phyloP scores from a whole-genome alignment of 2,113 vertebrate genomes.

The Galeopterus variegatus region DNA sequence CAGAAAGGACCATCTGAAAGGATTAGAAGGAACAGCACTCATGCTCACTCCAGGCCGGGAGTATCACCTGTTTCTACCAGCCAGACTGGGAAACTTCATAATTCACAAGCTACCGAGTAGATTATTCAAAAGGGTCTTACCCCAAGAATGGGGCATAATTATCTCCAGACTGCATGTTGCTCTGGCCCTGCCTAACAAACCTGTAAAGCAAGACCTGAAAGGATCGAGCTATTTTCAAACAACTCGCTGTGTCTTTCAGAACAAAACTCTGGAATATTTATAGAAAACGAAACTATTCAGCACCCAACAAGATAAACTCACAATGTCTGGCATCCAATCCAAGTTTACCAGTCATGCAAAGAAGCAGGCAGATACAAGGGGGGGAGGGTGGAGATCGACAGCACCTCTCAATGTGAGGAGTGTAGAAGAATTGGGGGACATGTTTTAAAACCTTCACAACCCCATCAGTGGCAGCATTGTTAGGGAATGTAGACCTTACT shows the following conservation, averaged over 20 bases:
- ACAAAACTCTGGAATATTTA: neutral
- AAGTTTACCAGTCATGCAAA: neutral
- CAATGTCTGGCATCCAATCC: neutral
- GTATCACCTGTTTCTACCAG: neutral
- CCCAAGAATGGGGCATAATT: neutral
- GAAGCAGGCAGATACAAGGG: neutral
- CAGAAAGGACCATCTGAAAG: neutral
- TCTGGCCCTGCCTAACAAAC: neutral
- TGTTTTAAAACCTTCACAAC: neutral
- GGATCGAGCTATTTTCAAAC: neutral
- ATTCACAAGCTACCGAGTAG: neutral
- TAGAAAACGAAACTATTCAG: conserved; percentile 16
- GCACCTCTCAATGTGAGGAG: neutral
- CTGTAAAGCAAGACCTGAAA: conserved; percentile 16
- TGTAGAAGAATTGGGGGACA: neutral
- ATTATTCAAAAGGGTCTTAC: neutral
- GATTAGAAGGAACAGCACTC: neutral
- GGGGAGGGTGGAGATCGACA: neutral
- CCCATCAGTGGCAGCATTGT: neutral
- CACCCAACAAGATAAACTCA: neutral
- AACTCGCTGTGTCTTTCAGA: neutral
- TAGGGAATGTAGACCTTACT: neutral
- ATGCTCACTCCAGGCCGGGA: neutral
- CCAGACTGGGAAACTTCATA: neutral
- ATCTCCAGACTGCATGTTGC: neutral